These are phyloP conservation scores for Meleagris gallopavo DNA, from an alignment of 2,113 vertebrate species.

Conservation along the genomic window DNA sequence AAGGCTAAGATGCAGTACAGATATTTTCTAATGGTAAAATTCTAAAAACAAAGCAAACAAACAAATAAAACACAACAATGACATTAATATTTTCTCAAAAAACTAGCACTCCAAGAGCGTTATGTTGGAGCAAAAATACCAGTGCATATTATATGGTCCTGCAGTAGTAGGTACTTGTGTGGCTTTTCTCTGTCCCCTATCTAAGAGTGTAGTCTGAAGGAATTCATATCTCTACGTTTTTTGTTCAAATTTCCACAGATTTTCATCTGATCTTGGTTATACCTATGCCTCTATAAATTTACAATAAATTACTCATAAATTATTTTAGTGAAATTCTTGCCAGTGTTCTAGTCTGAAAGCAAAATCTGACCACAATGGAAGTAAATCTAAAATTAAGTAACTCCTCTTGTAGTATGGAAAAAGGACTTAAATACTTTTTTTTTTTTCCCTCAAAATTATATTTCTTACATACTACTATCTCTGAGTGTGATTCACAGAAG, in stretches of 20 bases:
- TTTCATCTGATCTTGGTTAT: slow-evolving; percentile 29
- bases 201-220: background rate
- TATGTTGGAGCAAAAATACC: background rate
- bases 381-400: background rate
- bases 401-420: background rate
- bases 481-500: background rate
- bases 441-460: background rate
- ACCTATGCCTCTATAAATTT: background rate
- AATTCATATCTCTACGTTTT: background rate
- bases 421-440: fast-evolving
- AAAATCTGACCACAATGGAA: background rate
- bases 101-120: background rate
- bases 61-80: background rate
- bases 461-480: background rate
- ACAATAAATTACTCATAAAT: slow-evolving; percentile 3
- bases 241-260: background rate
- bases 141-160: background rate
- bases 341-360: background rate
- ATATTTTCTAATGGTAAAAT: background rate
- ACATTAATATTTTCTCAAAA: no score
- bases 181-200: background rate
- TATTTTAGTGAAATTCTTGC: background rate
- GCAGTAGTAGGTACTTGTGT: background rate
- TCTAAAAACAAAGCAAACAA: background rate
- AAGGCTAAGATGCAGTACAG: background rate